A percentile compares a stretch with the other conserved stretches of the same genome.
These are phyloP conservation scores for Hyposmocoma kahamanoa DNA, from an alignment of 1,140 invertebrate genomes.

Conservation along the genomic window DNA sequence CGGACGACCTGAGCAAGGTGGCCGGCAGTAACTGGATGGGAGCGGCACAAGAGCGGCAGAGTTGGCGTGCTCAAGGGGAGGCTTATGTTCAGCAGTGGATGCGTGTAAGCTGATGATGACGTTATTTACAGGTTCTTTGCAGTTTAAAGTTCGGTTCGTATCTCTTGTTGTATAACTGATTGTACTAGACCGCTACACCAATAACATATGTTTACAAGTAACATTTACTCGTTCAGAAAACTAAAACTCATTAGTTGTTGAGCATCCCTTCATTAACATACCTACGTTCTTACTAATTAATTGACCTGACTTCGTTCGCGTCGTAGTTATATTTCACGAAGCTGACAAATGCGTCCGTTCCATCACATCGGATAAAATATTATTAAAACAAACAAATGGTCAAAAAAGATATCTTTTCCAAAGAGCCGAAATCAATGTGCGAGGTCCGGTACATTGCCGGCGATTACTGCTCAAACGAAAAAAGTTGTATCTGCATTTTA, in stretches of 20 bases:
- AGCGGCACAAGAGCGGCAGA: no score
- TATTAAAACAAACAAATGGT: conserved; percentile 73
- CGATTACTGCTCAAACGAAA: conserved; percentile 10
- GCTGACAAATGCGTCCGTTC: conserved; percentile 68
- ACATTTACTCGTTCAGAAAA: no score
- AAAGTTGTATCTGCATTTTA: conserved; percentile 21
- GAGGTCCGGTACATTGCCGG: conserved; percentile 54
- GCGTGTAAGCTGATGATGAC: no score
- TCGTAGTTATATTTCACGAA: conserved; percentile 56
- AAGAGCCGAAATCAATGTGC: conserved; percentile 72
- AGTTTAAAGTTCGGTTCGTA: no score
- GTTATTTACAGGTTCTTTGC: no score
- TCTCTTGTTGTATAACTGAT: no score
- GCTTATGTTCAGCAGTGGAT: no score
- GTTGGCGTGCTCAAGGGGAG: no score
- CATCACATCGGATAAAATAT: conserved; percentile 71
- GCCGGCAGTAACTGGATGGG: no score
- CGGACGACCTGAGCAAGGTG: no score
- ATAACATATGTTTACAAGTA: conserved; percentile 26
- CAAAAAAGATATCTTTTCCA: conserved; percentile 68
- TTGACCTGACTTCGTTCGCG: conserved; percentile 40
- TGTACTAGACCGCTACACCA: no score
- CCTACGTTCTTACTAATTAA: conserved; percentile 55
- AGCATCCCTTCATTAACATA: conserved; percentile 37
- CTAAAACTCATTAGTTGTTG: conserved; percentile 24